A percentile compares a stretch with the other conserved stretches of the same genome.
Conservation (phyloP, 2,888 invertebrate species). For the Hydrotaea diabolus region DNA sequence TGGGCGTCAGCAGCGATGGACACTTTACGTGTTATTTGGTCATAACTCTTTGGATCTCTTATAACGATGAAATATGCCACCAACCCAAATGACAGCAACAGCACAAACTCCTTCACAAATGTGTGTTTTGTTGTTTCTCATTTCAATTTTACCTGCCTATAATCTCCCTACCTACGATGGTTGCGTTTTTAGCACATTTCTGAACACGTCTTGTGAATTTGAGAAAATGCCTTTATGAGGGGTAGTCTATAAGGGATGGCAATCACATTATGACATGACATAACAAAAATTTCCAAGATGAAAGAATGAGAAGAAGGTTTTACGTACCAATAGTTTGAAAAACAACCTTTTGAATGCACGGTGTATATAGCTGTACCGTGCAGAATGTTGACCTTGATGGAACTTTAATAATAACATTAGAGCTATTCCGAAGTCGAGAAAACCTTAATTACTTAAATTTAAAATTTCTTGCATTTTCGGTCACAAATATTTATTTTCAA, state of each 20-base stretch:
- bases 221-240: not conserved
- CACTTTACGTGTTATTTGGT: constrained; percentile 43
- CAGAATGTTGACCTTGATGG: too few species aligned
- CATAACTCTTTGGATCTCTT: constrained; percentile 32
- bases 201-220: not conserved
- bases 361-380: too few species aligned
- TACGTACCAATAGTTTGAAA: too few species aligned
- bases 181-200: not conserved
- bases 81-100: constrained; percentile 1
- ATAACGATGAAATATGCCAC: constrained; percentile 25
- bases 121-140: not conserved
- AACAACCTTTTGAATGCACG: too few species aligned
- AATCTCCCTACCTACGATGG: not conserved
- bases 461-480: too few species aligned
- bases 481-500: too few species aligned
- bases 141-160: not conserved
- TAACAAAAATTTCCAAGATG: too few species aligned
- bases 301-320: too few species aligned
- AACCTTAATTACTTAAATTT: too few species aligned
- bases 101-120: constrained; percentile 22
- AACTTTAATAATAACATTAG: too few species aligned
- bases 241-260: not conserved
- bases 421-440: too few species aligned
- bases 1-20: not conserved
- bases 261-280: too few species aligned